Evolutionary conservation across 2,113 vertebrate species (phyloP).

Genomic region (Apteryx mantelli): DNA sequence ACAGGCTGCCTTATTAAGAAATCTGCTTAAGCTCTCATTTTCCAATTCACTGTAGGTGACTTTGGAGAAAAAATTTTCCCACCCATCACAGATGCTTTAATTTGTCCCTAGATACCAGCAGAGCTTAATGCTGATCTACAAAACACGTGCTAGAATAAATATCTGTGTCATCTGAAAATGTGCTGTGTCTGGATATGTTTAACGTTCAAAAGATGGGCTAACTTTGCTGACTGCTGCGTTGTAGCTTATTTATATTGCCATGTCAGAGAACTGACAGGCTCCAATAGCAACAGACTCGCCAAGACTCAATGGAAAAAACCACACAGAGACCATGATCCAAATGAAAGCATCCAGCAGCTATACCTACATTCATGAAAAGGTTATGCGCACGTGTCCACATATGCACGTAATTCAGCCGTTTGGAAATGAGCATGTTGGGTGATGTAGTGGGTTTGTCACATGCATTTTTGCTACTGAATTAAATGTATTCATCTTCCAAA

Average conservation of each 20-base stretch:
- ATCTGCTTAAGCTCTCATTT: background rate
- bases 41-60: background rate
- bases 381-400: background rate
- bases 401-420: fast-evolving
- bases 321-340: fast-evolving
- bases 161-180: background rate
- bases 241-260: background rate
- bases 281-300: background rate
- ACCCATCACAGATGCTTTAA: background rate
- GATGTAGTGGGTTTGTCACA: fast-evolving
- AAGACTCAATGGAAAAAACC: background rate
- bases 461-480: background rate
- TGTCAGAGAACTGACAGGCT: background rate
- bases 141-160: background rate
- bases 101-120: background rate
- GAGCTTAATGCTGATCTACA: background rate
- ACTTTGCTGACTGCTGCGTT: background rate
- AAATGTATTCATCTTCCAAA: fast-evolving
- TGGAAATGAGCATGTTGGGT: too few species aligned
- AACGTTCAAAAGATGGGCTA: background rate
- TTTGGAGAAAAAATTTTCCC: background rate
- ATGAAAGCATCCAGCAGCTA: background rate
- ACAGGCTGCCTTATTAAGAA: background rate
- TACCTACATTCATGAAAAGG: fast-evolving
- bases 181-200: fast-evolving